Base-by-base conservation (phyloP, 2,888 invertebrate species). In the Meloe dianella region DNA sequence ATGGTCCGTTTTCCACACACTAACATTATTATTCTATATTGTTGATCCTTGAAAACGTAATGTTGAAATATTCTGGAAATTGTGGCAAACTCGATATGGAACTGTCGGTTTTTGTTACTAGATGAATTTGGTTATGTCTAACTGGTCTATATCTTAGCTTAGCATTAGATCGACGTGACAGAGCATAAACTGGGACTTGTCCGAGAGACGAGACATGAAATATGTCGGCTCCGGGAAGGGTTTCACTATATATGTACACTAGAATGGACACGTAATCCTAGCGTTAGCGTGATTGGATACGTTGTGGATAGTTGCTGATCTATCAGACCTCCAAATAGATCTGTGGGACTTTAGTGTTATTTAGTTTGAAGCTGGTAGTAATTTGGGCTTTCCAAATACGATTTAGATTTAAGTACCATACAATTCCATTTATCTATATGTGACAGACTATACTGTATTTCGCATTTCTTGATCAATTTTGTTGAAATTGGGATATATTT, bases 261-360 rank as follows among this genome's bases (percentile, higher is more conserved):
- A 62, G 65, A 63, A 70, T 51, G 69, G 69, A 67, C 71, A 73
- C 73, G 71, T 74, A 76, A 77, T 77, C 77, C 74, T 63, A 71
- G 64, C 73, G 73, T 76, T 75, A 75, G 73, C 74, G 71, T 75
- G 75, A 77, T 77, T 77, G 76, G 76, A 77, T 77, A 74, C 73
- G 75, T 72, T 74, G 74, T 68, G 75, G 73, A 75, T 72, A 75
- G 72, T 76, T 73, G 74, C 74, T 74, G 74, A 72, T 75, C 74
- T 73, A 76, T 77, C 75, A 72, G 77, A 73, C 72, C 71, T 63
- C 27, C 69, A 69, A 71, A 73, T 72, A 72, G 72, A 75, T 74
- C 73, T 70, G 64, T 68, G 65, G 68, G 74, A 75, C 75, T 75
- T 73, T 71, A 69, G 70, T 69, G 76, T 75, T 74, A 75, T 77